A percentile compares a stretch with the other conserved stretches of the same genome.
Evolutionary conservation across 2,113 vertebrate species (phyloP).

Genomic region (Hemiscyllium ocellatum): DNA sequence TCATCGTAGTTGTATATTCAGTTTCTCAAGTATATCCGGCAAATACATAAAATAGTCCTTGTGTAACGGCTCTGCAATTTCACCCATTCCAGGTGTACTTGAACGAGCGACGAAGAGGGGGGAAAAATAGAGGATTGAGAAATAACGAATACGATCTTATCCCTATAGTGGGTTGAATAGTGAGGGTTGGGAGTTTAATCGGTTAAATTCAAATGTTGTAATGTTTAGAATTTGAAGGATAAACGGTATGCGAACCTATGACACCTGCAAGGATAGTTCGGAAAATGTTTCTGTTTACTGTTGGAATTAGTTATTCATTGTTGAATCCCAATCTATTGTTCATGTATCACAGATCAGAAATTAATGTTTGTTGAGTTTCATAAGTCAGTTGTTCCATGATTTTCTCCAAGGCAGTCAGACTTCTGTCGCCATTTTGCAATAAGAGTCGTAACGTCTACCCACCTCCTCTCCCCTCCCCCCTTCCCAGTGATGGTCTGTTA

Average conservation of each 20-base stretch:
- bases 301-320: not conserved
- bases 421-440: not conserved
- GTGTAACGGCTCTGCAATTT: not conserved
- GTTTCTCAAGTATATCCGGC: not conserved
- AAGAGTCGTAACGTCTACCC: not conserved
- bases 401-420: not conserved
- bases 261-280: not conserved
- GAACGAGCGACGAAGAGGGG: not conserved
- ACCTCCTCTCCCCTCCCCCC: not conserved
- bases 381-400: not conserved
- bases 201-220: not conserved
- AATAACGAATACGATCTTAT: not conserved
- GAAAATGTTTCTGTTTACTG: not conserved
- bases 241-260: not conserved
- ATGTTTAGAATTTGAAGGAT: not conserved
- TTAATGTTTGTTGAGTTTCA: not conserved
- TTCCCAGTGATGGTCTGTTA: not conserved
- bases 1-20: no score
- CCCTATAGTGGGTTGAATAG: not conserved
- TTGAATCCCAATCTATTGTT: not conserved
- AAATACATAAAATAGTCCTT: not conserved
- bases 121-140: not conserved
- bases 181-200: not conserved
- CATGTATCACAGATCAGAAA: no score
- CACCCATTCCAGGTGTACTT: not conserved